phyloP scores from a whole-genome alignment of 2,888 invertebrate species.

The Drosophila anomalata region DNA sequence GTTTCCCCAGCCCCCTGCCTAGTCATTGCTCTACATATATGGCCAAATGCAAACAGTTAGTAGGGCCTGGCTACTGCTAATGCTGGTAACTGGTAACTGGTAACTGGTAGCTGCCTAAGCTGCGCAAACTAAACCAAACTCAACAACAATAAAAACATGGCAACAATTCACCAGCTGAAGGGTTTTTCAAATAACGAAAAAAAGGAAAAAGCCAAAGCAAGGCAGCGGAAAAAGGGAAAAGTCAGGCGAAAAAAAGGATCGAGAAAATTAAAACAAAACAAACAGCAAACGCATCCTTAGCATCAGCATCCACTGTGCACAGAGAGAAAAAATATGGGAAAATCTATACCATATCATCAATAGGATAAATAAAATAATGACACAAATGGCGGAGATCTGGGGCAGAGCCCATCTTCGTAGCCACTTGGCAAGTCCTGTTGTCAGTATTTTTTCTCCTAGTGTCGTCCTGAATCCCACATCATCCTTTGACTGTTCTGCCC shows the following conservation, averaged over 20 bases:
- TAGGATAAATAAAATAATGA: too few relatives aligned
- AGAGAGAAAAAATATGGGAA: background rate
- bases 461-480: constrained; percentile 34
- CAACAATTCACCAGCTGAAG: constrained; percentile 83
- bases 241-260: constrained; percentile 65
- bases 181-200: constrained; percentile 83
- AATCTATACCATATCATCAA: background rate
- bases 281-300: constrained; percentile 69
- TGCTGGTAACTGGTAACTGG: constrained; percentile 29
- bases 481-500: constrained; percentile 67
- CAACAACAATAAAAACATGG: constrained; percentile 81
- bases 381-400: background rate
- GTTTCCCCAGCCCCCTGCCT: constrained; percentile 42
- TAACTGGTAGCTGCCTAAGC: constrained; percentile 52
- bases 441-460: background rate
- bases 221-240: constrained; percentile 45
- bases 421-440: too few relatives aligned
- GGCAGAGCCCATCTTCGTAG: too few relatives aligned
- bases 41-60: constrained; percentile 41
- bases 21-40: constrained; percentile 12
- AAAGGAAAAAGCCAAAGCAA: constrained; percentile 52
- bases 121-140: constrained; percentile 80
- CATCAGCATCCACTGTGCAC: constrained; percentile 39
- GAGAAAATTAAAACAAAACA: constrained; percentile 83
- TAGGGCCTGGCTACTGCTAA: constrained; percentile 50